Conservation (phyloP, 2,113 vertebrate genomes). For the Tragelaphus buxtoni region DNA sequence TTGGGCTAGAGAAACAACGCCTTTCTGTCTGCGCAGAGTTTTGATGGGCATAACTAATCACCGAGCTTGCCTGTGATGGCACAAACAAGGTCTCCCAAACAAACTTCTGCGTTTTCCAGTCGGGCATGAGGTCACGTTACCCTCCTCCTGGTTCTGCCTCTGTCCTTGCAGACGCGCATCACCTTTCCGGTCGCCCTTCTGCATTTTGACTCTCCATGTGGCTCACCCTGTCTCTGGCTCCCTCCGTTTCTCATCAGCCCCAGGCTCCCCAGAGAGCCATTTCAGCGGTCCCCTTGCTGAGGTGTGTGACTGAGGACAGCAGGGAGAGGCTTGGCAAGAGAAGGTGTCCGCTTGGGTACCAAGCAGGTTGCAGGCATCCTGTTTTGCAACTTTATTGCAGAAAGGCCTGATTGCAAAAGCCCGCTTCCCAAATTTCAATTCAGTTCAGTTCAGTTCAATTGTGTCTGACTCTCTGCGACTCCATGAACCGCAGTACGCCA, state of each 20-base stretch:
- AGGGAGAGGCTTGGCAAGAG: not conserved
- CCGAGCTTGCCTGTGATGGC: not conserved
- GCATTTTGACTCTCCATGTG: not conserved
- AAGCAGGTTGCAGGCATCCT: not conserved
- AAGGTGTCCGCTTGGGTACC: not conserved
- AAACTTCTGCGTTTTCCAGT: not conserved
- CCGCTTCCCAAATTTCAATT: not conserved
- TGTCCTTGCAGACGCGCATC: not conserved
- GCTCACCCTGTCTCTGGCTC: not conserved
- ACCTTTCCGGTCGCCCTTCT: not conserved
- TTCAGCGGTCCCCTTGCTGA: not conserved
- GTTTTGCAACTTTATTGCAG: not conserved
- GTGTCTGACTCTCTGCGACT: fast-evolving
- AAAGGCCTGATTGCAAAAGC: not conserved
- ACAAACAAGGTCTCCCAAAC: not conserved
- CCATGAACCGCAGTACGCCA: not conserved
- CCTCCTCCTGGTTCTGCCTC: not conserved
- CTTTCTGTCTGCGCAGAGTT: slow-evolving; percentile 21
- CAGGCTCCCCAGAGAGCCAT: not conserved
- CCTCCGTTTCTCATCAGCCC: not conserved
- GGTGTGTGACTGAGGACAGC: not conserved
- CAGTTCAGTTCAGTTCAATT: not conserved
- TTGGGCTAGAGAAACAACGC: slow-evolving; percentile 25
- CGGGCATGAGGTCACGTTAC: not conserved
- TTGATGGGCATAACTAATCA: not conserved